A percentile compares a stretch with the other conserved stretches of the same genome.
phyloP scores from a whole-genome alignment of 1,140 invertebrate species.

The Schlechtendalia chinensis region DNA sequence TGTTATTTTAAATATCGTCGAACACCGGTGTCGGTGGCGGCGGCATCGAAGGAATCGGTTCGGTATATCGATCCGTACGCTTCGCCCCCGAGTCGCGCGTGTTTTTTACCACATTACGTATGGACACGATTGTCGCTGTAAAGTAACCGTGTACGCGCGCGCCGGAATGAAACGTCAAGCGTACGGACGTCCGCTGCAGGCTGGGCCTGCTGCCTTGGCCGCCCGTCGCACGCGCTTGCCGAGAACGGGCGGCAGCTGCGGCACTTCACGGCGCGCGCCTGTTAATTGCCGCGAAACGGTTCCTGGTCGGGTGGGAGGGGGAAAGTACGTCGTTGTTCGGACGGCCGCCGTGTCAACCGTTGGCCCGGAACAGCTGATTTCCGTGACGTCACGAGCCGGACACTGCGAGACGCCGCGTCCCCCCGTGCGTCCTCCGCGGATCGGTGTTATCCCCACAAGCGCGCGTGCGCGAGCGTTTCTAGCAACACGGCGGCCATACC shows the following conservation, averaged over 20 bases:
- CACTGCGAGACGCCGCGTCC: not conserved
- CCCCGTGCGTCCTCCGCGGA: not conserved
- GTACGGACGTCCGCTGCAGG: too few relatives aligned
- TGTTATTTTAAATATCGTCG: too few relatives aligned
- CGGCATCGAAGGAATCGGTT: too few relatives aligned
- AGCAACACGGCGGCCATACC: constrained; percentile 32
- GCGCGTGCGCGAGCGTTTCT: constrained; percentile 20
- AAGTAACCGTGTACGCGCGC: not conserved
- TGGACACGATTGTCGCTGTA: not conserved
- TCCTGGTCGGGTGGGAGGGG: not conserved
- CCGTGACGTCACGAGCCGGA: constrained; percentile 40
- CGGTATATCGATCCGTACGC: too few relatives aligned
- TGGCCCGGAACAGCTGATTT: constrained; percentile 27
- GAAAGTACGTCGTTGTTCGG: not conserved
- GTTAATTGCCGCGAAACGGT: constrained; percentile 3
- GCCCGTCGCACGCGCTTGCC: too few relatives aligned
- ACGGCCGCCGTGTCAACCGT: not conserved
- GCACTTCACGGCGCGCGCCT: not conserved
- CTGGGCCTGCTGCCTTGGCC: too few relatives aligned
- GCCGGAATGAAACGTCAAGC: not conserved
- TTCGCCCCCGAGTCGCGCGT: too few relatives aligned
- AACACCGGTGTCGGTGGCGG: too few relatives aligned
- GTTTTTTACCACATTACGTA: too few relatives aligned
- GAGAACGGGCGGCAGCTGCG: not conserved
- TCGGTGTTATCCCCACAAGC: constrained; percentile 38